phyloP scores from a whole-genome alignment of 53 echinoderm and acorn worm genomes.

The Pentamera pediparva region DNA sequence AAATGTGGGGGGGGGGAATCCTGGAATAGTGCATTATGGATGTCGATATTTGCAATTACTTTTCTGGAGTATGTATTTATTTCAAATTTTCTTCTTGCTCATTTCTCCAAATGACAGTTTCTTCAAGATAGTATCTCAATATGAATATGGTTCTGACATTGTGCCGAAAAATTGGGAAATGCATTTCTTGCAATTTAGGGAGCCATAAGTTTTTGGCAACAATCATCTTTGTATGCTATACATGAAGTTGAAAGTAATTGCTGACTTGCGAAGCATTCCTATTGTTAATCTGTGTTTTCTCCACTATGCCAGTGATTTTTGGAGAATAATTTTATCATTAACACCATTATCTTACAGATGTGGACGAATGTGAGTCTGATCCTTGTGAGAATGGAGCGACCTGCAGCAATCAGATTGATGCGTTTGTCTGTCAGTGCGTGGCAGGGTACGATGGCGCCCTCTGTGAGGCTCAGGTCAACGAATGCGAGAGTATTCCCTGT shows the following conservation, averaged over 20 bases:
- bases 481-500: slow-evolving; percentile 61
- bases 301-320: background rate
- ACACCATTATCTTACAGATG: slow-evolving; percentile 18
- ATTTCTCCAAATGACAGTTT: too few relatives aligned
- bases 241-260: background rate
- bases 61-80: too few relatives aligned
- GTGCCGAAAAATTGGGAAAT: too few relatives aligned
- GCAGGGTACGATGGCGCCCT: slow-evolving; percentile 30
- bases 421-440: slow-evolving; percentile 39
- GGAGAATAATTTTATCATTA: background rate
- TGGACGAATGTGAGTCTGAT: slow-evolving; percentile 38
- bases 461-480: slow-evolving; percentile 54
- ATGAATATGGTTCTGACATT: too few relatives aligned
- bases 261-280: too few relatives aligned
- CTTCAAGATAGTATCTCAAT: too few relatives aligned
- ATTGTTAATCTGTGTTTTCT: background rate
- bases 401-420: slow-evolving; percentile 30
- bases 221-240: background rate
- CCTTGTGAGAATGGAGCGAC: slow-evolving; percentile 45
- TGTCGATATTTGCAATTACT: too few relatives aligned
- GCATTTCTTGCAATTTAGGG: too few relatives aligned
- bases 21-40: background rate
- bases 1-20: too few relatives aligned
- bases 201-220: too few relatives aligned
- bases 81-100: too few relatives aligned